Percentiles rank a stretch among this genome's conserved stretches.
Conservation (phyloP, 2,888 invertebrate genomes). For the Leucophenga montana region DNA sequence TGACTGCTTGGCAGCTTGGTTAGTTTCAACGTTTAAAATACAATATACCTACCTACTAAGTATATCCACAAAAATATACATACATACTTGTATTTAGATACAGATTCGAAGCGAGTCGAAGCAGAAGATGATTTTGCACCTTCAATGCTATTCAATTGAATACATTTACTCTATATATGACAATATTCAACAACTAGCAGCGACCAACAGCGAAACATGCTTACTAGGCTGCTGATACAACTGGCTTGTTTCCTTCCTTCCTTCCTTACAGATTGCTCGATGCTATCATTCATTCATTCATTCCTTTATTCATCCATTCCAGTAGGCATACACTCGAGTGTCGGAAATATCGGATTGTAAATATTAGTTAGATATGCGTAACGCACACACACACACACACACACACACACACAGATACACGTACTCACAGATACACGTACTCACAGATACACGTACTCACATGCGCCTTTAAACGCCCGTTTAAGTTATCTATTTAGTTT, state of each 20-base stretch:
- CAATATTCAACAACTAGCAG: neutral
- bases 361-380: slow-evolving; percentile 43
- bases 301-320: slow-evolving; percentile 8
- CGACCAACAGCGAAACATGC: neutral
- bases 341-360: slow-evolving; percentile 44
- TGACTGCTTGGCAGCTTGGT: neutral
- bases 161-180: neutral
- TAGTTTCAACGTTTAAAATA: neutral
- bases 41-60: neutral
- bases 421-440: slow-evolving; percentile 30
- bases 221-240: neutral
- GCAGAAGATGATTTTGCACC: slow-evolving; percentile 6
- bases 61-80: neutral
- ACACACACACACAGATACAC: slow-evolving; percentile 22
- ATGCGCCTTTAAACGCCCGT: slow-evolving; percentile 25
- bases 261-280: neutral
- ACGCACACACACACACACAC: slow-evolving; percentile 1
- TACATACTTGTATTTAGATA: neutral
- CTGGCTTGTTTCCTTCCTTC: neutral
- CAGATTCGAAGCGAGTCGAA: no score
- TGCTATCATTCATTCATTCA: slow-evolving; percentile 14
- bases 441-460: no score
- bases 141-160: slow-evolving; percentile 12
- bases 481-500: slow-evolving; percentile 41
- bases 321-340: slow-evolving; percentile 10